phyloP scores from a whole-genome alignment of 2,888 invertebrate species.

The Leptogaster cylindrica region DNA sequence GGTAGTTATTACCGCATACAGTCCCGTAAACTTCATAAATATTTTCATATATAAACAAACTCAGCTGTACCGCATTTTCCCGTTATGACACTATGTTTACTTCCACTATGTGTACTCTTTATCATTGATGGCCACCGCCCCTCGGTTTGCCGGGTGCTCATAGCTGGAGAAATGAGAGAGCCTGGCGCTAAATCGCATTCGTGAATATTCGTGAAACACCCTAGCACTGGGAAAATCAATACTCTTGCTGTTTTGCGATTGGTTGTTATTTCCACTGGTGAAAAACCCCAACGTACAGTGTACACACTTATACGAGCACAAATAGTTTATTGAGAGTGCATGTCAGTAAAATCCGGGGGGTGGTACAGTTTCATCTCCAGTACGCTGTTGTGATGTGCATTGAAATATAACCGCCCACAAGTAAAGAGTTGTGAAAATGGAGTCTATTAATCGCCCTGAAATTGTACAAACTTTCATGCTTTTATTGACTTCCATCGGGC shows the following conservation, averaged over 20 bases:
- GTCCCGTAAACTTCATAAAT: too few relatives aligned
- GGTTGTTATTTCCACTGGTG: slow-evolving; percentile 43
- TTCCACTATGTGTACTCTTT: neutral
- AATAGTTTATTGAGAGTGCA: slow-evolving; percentile 20
- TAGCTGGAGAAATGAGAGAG: slow-evolving; percentile 1
- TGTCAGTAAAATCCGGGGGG: neutral
- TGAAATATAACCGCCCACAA: slow-evolving; percentile 24
- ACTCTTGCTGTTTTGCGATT: slow-evolving; percentile 47
- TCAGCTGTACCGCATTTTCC: neutral
- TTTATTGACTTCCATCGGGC: slow-evolving; percentile 40
- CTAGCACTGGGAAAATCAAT: slow-evolving; percentile 44
- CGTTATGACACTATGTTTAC: neutral
- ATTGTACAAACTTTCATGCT: slow-evolving; percentile 29
- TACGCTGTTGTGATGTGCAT: slow-evolving; percentile 16
- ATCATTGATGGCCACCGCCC: slow-evolving; percentile 11
- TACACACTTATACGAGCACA: slow-evolving; percentile 24
- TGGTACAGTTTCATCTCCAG: slow-evolving; percentile 14
- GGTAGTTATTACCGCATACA: too few relatives aligned
- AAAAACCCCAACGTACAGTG: slow-evolving; percentile 43
- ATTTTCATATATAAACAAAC: neutral
- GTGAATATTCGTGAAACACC: slow-evolving; percentile 31
- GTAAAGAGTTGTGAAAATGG: slow-evolving; percentile 42
- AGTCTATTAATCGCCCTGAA: slow-evolving; percentile 42
- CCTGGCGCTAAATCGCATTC: slow-evolving; percentile 34
- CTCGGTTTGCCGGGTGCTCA: neutral